Evolutionary conservation across 2,797 vertebrate genomes (phyloP).

Genomic region (Natrix natrix): DNA sequence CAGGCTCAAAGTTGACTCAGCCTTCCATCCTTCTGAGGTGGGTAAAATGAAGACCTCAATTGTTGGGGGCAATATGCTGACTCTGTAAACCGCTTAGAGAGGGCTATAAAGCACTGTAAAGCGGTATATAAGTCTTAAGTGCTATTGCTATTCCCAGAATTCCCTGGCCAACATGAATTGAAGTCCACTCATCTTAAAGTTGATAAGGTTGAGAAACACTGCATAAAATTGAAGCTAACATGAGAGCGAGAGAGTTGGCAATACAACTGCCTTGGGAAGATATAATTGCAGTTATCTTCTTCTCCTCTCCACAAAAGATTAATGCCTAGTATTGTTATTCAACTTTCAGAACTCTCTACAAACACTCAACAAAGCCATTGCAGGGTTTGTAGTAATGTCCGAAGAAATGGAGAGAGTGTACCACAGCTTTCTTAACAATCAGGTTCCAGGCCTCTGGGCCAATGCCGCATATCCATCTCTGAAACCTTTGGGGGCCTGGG

Average conservation of each 20-base stretch:
- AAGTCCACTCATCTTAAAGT: no score
- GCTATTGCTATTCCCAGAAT: neutral
- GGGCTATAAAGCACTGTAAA: no score
- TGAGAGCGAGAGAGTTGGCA: neutral
- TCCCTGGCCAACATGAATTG: neutral
- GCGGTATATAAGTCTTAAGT: no score
- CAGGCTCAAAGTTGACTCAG: no score
- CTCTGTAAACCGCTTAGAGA: no score
- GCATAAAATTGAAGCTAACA: neutral
- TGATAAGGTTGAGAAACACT: neutral
- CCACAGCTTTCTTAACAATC: conserved; percentile 81
- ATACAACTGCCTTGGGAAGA: neutral
- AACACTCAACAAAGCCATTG: conserved; percentile 79
- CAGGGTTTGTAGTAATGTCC: conserved; percentile 80
- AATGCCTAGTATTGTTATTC: conserved; percentile 3
- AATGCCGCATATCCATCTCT: conserved; percentile 77
- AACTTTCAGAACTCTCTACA: conserved; percentile 69
- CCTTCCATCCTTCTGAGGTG: no score
- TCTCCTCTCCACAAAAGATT: neutral
- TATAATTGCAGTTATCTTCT: neutral
- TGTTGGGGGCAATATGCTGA: no score
- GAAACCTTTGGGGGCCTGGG: conserved; percentile 77
- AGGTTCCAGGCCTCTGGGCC: conserved; percentile 74
- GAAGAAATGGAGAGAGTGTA: conserved; percentile 82
- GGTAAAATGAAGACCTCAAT: no score